phyloP scores from a whole-genome alignment of 2,113 vertebrate species.

The Oreocharis arfaki region DNA sequence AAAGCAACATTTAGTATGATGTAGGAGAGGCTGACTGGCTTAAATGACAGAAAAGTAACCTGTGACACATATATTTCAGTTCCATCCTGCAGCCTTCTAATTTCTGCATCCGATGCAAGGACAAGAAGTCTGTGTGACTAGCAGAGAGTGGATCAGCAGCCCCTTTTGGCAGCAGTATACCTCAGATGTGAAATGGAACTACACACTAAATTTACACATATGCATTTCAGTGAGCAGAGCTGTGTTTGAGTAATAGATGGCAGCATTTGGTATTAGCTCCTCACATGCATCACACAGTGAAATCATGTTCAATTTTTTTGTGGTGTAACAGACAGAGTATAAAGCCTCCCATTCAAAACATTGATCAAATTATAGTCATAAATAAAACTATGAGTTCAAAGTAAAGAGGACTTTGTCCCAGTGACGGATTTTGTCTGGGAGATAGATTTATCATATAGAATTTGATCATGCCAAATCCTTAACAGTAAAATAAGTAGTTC shows the following conservation, averaged over 20 bases:
- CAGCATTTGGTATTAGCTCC: background rate
- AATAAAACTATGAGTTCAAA: conserved; percentile 32
- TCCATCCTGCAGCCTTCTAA: background rate
- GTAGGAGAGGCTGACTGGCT: background rate
- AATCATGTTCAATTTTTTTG: background rate
- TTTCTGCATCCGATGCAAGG: background rate
- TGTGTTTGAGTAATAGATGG: background rate
- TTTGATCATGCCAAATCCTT: conserved; percentile 34
- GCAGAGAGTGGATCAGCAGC: background rate
- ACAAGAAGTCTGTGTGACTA: background rate
- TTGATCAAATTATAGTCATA: background rate
- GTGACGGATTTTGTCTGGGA: background rate
- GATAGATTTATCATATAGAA: background rate
- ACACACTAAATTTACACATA: background rate
- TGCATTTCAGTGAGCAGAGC: background rate
- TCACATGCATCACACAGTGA: background rate
- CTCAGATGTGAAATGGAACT: background rate
- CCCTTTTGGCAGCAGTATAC: background rate
- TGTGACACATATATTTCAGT: background rate
- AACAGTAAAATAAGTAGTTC: conserved; percentile 39
- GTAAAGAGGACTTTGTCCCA: background rate
- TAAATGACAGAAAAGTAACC: background rate
- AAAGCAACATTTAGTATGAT: background rate
- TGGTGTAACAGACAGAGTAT: background rate
- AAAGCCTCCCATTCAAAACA: conserved; percentile 26